Evolutionary conservation across 2,113 vertebrate genomes (phyloP).

Genomic region (Cercopithecus mona): DNA sequence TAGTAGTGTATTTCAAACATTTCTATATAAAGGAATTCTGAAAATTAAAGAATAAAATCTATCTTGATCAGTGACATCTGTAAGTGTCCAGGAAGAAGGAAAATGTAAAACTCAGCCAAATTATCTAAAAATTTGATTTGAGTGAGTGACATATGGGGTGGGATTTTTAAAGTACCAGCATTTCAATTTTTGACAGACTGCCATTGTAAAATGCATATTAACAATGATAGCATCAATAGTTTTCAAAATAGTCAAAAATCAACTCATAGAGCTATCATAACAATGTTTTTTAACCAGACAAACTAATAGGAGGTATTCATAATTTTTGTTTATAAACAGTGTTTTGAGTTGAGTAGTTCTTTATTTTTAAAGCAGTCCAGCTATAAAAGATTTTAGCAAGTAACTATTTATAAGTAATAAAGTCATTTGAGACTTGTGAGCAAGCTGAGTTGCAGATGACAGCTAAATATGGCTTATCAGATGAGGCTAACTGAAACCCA

Average conservation of each 20-base stretch:
- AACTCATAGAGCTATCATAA: not conserved
- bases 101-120: not conserved
- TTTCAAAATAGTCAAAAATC: not conserved
- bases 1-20: constrained; percentile 13
- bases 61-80: not conserved
- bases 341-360: not conserved
- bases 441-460: not conserved
- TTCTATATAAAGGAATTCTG: not conserved
- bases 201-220: not conserved
- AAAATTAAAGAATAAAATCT: not conserved
- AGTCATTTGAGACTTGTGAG: not conserved
- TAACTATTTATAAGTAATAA: not conserved
- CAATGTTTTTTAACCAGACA: not conserved
- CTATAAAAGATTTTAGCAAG: not conserved
- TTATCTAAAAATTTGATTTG: not conserved
- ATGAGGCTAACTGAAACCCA: not conserved
- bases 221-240: not conserved
- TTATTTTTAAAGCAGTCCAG: constrained; percentile 16
- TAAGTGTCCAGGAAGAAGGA: not conserved
- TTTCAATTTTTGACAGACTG: not conserved
- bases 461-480: not conserved
- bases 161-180: not conserved
- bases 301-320: not conserved
- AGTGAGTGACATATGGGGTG: not conserved
- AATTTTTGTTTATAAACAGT: not conserved